These are phyloP conservation scores for Notolabrus celidotus DNA, from an alignment of 2,797 vertebrate genomes.

Conservation along the genomic window DNA sequence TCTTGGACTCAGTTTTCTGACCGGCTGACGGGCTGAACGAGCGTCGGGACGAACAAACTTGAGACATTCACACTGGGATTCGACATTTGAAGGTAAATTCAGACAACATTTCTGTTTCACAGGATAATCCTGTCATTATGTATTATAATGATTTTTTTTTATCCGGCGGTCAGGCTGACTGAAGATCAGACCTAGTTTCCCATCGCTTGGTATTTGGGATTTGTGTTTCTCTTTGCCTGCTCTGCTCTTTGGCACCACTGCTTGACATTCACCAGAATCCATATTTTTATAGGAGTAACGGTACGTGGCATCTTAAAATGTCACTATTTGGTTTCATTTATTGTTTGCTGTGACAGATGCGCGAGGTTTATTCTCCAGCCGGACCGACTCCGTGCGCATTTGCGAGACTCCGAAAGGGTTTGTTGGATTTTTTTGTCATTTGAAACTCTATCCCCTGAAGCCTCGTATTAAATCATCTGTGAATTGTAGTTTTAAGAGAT, in stretches of 20 bases:
- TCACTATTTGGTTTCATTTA: neutral
- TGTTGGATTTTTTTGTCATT: neutral
- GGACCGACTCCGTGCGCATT: conserved; percentile 62
- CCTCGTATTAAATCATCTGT: neutral
- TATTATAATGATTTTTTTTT: conserved; percentile 15
- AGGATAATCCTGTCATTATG: conserved; percentile 11
- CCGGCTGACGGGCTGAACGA: conserved; percentile 69
- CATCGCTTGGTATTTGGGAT: conserved; percentile 53
- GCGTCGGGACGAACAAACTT: conserved; percentile 73
- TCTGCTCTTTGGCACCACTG: conserved; percentile 49
- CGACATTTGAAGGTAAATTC: conserved; percentile 74
- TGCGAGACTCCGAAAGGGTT: conserved; percentile 23
- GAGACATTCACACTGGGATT: conserved; percentile 48
- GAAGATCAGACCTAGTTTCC: conserved; percentile 61
- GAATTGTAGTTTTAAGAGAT: neutral
- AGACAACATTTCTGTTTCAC: neutral
- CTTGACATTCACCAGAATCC: conserved; percentile 30
- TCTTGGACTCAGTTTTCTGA: conserved; percentile 79
- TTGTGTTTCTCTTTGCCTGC: conserved; percentile 30
- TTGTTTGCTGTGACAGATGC: conserved; percentile 2
- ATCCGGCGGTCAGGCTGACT: conserved; percentile 43
- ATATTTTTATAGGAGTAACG: neutral
- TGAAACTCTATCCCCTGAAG: conserved; percentile 21
- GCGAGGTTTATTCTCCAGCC: conserved; percentile 18
- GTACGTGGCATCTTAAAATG: neutral